A percentile compares a stretch with the other conserved stretches of the same genome.
These are phyloP conservation scores for Selene dorsalis DNA, from an alignment of 2,797 vertebrate species.

Conservation along the genomic window DNA sequence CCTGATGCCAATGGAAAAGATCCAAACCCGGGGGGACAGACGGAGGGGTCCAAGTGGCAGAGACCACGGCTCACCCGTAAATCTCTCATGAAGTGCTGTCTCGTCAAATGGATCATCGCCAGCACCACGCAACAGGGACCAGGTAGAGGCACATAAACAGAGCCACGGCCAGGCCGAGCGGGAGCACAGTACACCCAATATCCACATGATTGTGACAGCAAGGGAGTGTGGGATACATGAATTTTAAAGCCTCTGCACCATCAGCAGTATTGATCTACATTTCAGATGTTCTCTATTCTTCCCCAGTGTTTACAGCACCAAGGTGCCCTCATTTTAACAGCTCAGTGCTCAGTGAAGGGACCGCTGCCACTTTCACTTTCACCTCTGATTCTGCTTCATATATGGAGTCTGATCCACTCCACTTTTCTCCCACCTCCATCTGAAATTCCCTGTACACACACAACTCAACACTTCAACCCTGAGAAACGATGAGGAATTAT, in stretches of 20 bases:
- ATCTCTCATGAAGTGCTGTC: constrained; percentile 89
- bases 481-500: neutral
- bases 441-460: neutral
- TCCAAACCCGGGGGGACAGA: constrained; percentile 59
- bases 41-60: constrained; percentile 85
- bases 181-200: neutral
- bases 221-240: constrained; percentile 34
- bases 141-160: constrained; percentile 78
- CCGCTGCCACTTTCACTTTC: constrained; percentile 11
- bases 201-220: constrained; percentile 23
- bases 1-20: constrained; percentile 83
- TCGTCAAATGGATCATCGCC: constrained; percentile 91
- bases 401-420: constrained; percentile 10
- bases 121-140: constrained; percentile 86
- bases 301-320: neutral
- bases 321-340: constrained; percentile 32
- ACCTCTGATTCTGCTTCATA: neutral
- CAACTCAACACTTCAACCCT: neutral
- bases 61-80: constrained; percentile 83
- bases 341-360: constrained; percentile 37
- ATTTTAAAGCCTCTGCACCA: constrained; percentile 56
- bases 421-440: neutral
- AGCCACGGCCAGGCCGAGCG: neutral
- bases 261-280: constrained; percentile 21
- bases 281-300: constrained; percentile 29